Evolutionary conservation across 2,113 vertebrate genomes (phyloP).

Genomic region (Agapornis roseicollis): DNA sequence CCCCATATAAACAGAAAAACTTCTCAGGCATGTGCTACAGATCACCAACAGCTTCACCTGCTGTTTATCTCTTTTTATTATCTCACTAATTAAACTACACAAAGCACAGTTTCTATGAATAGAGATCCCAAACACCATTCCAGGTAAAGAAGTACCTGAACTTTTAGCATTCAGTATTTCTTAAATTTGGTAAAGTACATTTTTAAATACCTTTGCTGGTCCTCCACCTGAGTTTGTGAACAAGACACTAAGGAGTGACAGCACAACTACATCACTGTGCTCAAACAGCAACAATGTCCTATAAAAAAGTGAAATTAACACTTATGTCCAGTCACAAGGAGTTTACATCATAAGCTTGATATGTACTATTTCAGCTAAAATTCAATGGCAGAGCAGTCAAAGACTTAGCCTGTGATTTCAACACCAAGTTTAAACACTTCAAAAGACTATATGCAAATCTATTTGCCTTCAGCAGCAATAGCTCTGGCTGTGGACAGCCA

Average conservation of each 20-base stretch:
- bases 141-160: neutral
- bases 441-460: neutral
- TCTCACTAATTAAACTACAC: neutral
- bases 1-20: neutral
- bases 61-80: neutral
- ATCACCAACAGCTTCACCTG: neutral
- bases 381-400: neutral
- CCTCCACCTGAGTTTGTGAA: constrained; percentile 93
- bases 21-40: neutral
- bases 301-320: constrained; percentile 37
- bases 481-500: neutral
- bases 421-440: neutral
- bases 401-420: neutral
- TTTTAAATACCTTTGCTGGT: constrained; percentile 88
- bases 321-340: neutral
- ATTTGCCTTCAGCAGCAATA: neutral
- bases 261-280: constrained; percentile 91
- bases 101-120: neutral
- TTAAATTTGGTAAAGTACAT: neutral
- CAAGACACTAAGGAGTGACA: constrained; percentile 92
- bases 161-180: neutral
- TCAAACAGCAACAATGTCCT: constrained; percentile 95
- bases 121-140: neutral
- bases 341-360: neutral
- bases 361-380: neutral